A percentile compares a stretch with the other conserved stretches of the same genome.
These are phyloP conservation scores for Caenorhabditis doughertyi DNA, from an alignment of 2,888 invertebrate genomes.

Conservation along the genomic window DNA sequence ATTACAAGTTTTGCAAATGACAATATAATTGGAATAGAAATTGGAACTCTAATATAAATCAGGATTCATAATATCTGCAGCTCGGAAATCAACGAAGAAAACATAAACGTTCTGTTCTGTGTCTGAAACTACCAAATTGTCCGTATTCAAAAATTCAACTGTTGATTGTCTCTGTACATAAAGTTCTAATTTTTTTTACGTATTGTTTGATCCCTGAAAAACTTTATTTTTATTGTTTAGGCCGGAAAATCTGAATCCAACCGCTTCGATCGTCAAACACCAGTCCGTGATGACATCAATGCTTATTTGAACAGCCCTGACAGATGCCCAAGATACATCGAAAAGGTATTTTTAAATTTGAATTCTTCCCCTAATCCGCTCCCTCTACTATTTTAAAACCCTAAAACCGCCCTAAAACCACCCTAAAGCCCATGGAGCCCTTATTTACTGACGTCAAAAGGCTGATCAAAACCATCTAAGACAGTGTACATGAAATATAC, in stretches of 20 bases:
- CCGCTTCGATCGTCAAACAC: constrained; percentile 33
- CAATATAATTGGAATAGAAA: not conserved
- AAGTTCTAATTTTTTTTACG: no score
- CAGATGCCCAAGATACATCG: constrained; percentile 78
- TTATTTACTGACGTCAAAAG: constrained; percentile 28
- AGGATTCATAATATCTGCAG: no score
- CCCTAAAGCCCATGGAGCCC: no score
- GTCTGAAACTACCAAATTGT: no score
- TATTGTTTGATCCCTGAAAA: not conserved
- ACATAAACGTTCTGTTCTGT: no score
- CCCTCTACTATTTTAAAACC: no score
- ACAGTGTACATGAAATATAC: constrained; percentile 10
- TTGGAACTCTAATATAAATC: not conserved
- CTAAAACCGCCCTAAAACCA: no score
- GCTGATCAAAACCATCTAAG: not conserved
- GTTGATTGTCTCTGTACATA: no score
- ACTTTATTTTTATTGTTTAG: not conserved
- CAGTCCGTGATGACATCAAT: constrained; percentile 79
- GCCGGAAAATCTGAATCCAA: constrained; percentile 71
- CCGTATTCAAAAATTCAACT: no score
- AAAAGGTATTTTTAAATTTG: constrained; percentile 66
- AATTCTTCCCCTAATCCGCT: not conserved
- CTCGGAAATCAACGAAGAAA: no score
- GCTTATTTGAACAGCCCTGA: constrained; percentile 77
- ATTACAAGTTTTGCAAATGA: not conserved